Evolutionary conservation across 2,113 vertebrate genomes (phyloP), one percentile per base, ranked within the genome.

Genomic region (Formicarius rufipectus): DNA sequence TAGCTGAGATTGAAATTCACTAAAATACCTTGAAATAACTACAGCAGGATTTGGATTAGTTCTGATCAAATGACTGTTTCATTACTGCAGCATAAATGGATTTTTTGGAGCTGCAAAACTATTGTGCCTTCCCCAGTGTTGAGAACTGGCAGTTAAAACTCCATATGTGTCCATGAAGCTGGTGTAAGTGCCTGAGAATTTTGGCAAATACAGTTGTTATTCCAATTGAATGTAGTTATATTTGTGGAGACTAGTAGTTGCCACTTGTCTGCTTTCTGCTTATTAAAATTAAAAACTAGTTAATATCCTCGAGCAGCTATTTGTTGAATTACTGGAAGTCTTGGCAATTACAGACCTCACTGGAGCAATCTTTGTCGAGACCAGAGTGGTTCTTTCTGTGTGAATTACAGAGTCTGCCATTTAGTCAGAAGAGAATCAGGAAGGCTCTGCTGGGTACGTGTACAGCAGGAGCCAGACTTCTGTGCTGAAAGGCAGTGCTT

Each of bases 41-140:
- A 69, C 62, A 91, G 76, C 27, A 68, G 86, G 93, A 91, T 96
- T 93, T 96, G 92, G 90, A 96, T 97, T 95, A 94, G 52, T 88
- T 94, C 80, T 79, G 90, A 93, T 94, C 76, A 89, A 93, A 89
- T 82, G 33, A 39, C 69, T 95, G 0, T 96, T 93, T 93, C 92
- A 87, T 94, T 92, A 78, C 69, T 66, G 49, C 0, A 10, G 86
- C 86, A 92, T 67, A 93, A 94, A 84, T 87, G 90, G 92, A 89
- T 95, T 94, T 94, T 87, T 90, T 82, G 6, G 80, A 95, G 84
- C 86, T 90, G 77, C 53, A 84, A 49, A 92, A 78, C 90, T 68
- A 67, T 86, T 90, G 73, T 94, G 55, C 75, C 63, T 93, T 75
- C 69, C 52, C 33, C 49, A 18, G 62, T 77, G 72, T 31, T 83